Percentiles rank a stretch among this genome's conserved stretches.
Evolutionary conservation across 2,888 invertebrate genomes (phyloP).

Genomic region (Limnephilus lunatus): DNA sequence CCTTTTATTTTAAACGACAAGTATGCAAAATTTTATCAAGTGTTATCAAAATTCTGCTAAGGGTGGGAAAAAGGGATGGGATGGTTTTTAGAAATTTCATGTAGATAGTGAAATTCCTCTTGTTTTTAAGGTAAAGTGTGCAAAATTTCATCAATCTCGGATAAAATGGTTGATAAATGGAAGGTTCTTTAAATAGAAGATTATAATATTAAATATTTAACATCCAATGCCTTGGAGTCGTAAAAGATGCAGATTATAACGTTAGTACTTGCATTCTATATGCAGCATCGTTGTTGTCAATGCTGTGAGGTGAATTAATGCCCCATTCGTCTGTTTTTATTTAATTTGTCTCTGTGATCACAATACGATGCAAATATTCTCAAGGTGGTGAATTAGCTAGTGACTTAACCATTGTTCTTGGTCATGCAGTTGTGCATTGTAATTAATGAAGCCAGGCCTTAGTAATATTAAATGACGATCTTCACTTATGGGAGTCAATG

Average conservation of each 20-base stretch:
- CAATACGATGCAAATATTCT: conserved; percentile 2
- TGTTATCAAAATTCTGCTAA: too few species aligned
- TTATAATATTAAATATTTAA: not conserved
- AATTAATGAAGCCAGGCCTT: not conserved
- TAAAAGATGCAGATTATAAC: not conserved
- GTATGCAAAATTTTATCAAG: too few species aligned
- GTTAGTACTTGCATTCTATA: not conserved
- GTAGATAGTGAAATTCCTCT: too few species aligned
- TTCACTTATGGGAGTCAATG: not conserved
- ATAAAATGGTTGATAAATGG: too few species aligned
- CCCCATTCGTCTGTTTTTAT: not conserved
- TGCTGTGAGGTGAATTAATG: not conserved
- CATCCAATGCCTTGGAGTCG: not conserved
- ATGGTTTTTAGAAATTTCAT: too few species aligned
- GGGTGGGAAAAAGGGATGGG: too few species aligned
- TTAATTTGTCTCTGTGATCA: not conserved
- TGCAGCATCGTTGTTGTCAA: not conserved
- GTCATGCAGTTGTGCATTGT: conserved; percentile 8
- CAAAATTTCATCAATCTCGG: too few species aligned
- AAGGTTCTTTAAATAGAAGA: too few species aligned
- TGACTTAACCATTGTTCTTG: conserved; percentile 20
- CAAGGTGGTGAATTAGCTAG: conserved; percentile 21
- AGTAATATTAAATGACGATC: not conserved
- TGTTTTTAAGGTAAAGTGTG: too few species aligned
- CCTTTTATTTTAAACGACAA: too few species aligned